A percentile compares a stretch with the other conserved stretches of the same genome.
phyloP scores from a whole-genome alignment of 2,888 invertebrate species.

The Plagodis pulveraria region DNA sequence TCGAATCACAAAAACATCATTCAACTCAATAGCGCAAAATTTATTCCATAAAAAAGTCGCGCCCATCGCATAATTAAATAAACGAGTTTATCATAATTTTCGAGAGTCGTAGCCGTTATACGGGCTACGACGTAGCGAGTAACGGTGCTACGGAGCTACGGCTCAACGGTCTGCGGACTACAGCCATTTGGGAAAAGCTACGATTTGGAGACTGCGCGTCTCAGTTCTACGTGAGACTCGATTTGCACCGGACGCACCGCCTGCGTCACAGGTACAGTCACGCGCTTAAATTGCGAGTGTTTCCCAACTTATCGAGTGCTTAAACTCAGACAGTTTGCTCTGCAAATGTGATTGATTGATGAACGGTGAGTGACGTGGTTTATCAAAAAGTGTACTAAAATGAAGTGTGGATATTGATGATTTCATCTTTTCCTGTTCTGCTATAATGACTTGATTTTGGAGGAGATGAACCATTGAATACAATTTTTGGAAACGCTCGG shows the following conservation, averaged over 20 bases:
- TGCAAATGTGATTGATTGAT: slow-evolving; percentile 63
- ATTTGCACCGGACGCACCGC: slow-evolving; percentile 45
- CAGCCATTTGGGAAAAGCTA: slow-evolving; percentile 55
- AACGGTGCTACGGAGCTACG: slow-evolving; percentile 40
- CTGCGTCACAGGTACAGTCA: slow-evolving; percentile 21
- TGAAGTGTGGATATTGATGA: slow-evolving; percentile 31
- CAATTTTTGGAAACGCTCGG: slow-evolving; percentile 36
- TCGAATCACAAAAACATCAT: slow-evolving; percentile 5
- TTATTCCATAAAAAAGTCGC: slow-evolving; percentile 16
- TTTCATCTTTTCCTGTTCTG: slow-evolving; percentile 8
- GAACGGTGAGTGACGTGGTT: slow-evolving; percentile 63
- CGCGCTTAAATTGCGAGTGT: slow-evolving; percentile 21
- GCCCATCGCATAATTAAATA: slow-evolving; percentile 54
- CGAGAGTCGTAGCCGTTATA: slow-evolving; percentile 41
- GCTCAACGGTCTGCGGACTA: slow-evolving; percentile 27
- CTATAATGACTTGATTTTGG: slow-evolving; percentile 23
- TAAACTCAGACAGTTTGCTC: slow-evolving; percentile 19
- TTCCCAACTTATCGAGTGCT: slow-evolving; percentile 18
- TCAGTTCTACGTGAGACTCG: slow-evolving; percentile 65
- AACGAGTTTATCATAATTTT: slow-evolving; percentile 54
- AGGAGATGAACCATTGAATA: slow-evolving; percentile 38
- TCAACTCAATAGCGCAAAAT: slow-evolving; percentile 7
- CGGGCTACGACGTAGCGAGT: slow-evolving; percentile 46
- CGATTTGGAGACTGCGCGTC: slow-evolving; percentile 77
- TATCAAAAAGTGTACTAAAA: slow-evolving; percentile 35